A percentile compares a stretch with the other conserved stretches of the same genome.
These are phyloP conservation scores for Andinoacara biseriatus DNA, from an alignment of 2,113 vertebrate genomes.

Conservation along the genomic window DNA sequence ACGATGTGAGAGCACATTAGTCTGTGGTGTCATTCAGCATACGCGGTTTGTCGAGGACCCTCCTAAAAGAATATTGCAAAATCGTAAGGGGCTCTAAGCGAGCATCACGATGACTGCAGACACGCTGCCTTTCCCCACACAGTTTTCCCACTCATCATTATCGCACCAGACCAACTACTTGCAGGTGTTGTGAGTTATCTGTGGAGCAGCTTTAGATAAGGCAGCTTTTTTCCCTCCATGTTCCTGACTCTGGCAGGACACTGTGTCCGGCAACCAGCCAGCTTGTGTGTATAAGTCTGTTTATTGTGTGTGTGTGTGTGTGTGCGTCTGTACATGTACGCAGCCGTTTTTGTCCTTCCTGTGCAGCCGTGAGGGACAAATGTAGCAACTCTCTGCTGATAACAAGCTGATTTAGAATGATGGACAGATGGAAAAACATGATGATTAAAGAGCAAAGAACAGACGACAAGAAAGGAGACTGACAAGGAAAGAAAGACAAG, in stretches of 20 bases:
- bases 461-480: constrained; percentile 24
- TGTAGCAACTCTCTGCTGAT: constrained; percentile 49
- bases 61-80: not conserved
- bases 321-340: not conserved
- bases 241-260: constrained; percentile 24
- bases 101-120: not conserved
- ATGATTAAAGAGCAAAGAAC: constrained; percentile 24
- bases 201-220: constrained; percentile 38
- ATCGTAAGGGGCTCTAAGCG: not conserved
- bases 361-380: constrained; percentile 30
- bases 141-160: constrained; percentile 52
- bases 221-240: not conserved
- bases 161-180: constrained; percentile 43
- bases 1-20: not conserved
- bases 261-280: constrained; percentile 29
- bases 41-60: not conserved
- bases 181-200: constrained; percentile 64
- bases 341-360: not conserved
- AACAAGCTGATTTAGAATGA: constrained; percentile 44
- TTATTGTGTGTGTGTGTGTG: not conserved
- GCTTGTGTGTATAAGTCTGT: not conserved
- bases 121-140: not conserved
- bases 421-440: constrained; percentile 41
- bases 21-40: not conserved
- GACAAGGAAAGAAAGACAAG: not conserved